phyloP scores from a whole-genome alignment of 2,888 invertebrate genomes.

The Eustalomyia histrio region DNA sequence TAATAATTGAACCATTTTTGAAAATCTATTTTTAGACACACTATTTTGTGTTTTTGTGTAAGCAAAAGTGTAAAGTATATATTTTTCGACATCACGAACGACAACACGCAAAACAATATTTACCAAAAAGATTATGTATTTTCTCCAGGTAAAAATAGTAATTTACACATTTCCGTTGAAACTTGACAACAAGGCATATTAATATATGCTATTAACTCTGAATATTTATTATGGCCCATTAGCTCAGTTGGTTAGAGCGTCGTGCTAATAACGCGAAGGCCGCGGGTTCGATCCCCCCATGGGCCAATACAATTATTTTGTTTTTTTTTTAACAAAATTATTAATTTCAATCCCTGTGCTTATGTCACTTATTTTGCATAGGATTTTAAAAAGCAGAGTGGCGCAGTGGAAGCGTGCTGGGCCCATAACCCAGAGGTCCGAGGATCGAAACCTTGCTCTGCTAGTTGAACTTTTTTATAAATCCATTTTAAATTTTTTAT shows the following conservation, averaged over 20 bases:
- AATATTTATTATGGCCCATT: background rate
- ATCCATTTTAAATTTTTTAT: too few relatives aligned
- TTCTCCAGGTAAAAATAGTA: too few relatives aligned
- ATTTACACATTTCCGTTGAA: too few relatives aligned
- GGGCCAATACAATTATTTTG: slow-evolving; percentile 80
- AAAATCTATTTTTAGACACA: too few relatives aligned
- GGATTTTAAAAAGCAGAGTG: slow-evolving; percentile 82
- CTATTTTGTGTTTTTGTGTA: too few relatives aligned
- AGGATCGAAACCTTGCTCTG: slow-evolving; percentile 80
- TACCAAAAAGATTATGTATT: too few relatives aligned
- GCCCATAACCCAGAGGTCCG: slow-evolving; percentile 85
- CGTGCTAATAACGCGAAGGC: background rate
- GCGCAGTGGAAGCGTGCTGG: slow-evolving; percentile 91
- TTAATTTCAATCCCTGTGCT: background rate
- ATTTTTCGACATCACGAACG: too few relatives aligned
- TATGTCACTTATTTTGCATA: background rate
- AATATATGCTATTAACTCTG: too few relatives aligned
- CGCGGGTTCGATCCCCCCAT: slow-evolving; percentile 78
- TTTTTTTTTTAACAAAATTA: background rate
- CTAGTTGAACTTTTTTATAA: slow-evolving; percentile 67
- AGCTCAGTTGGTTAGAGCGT: background rate
- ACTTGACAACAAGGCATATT: too few relatives aligned
- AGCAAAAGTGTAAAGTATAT: too few relatives aligned
- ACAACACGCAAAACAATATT: too few relatives aligned
- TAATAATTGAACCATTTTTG: too few relatives aligned